Conservation (phyloP, 2,113 vertebrate genomes). For the Fulmarus glacialis region DNA sequence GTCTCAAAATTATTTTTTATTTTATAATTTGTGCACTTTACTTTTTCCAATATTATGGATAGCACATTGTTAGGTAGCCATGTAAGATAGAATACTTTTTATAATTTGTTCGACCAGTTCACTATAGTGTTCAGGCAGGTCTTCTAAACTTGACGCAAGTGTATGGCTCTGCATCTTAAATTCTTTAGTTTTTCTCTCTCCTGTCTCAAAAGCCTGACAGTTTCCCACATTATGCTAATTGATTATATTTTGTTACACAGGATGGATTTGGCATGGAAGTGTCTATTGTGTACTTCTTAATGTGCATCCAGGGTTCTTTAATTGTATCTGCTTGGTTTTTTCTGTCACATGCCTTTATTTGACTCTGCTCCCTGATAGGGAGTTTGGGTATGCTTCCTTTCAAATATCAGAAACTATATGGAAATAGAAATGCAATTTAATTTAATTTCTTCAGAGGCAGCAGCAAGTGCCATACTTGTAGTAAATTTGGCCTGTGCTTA, state of each 20-base stretch:
- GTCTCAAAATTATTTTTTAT: not conserved
- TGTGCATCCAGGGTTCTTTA: not conserved
- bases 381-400: not conserved
- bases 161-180: not conserved
- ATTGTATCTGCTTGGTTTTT: not conserved
- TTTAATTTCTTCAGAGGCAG: conserved; percentile 7
- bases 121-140: not conserved
- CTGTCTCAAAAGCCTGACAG: not conserved
- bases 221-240: not conserved
- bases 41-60: not conserved
- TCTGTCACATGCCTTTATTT: conserved; percentile 18
- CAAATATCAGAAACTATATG: not conserved
- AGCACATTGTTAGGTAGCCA: not conserved
- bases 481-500: not conserved
- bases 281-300: not conserved
- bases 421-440: not conserved
- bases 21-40: conserved; percentile 23
- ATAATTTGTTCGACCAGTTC: not conserved
- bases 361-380: not conserved
- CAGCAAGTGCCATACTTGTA: not conserved
- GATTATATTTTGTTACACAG: not conserved
- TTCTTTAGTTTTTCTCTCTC: not conserved
- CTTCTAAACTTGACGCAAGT: not conserved
- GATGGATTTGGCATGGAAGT: not conserved
- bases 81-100: not conserved